Evolutionary conservation across 2,888 invertebrate species (phyloP).

Genomic region (Drepanosiphum platanoidis): DNA sequence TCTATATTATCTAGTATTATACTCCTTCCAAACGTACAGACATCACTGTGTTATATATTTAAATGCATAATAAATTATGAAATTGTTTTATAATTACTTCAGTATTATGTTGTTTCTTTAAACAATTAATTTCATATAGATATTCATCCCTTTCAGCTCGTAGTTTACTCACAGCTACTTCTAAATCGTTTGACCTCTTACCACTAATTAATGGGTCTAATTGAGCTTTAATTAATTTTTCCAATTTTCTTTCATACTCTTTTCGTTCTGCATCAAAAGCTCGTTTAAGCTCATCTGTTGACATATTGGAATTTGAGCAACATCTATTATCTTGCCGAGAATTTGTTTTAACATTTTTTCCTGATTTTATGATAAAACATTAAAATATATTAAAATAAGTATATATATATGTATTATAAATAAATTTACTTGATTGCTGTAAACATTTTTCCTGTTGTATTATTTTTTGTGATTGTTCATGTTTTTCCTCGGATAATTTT

Average conservation of each 20-base stretch:
- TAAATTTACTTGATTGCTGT: slow-evolving; percentile 44
- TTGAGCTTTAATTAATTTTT: slow-evolving; percentile 44
- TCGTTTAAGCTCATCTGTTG: slow-evolving; percentile 26
- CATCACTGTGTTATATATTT: not conserved
- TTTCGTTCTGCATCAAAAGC: slow-evolving; percentile 41
- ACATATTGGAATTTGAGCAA: not conserved
- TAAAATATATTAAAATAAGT: not conserved
- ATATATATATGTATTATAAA: not conserved
- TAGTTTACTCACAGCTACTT: slow-evolving; percentile 55
- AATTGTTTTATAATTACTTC: slow-evolving; percentile 28
- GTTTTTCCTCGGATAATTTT: slow-evolving; percentile 66
- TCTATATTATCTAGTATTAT: too few relatives aligned
- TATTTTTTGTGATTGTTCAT: slow-evolving; percentile 32
- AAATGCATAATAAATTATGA: not conserved
- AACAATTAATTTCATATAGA: slow-evolving; percentile 55
- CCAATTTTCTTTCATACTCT: slow-evolving; percentile 50
- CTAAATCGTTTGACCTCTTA: slow-evolving; percentile 40
- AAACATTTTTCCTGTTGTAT: slow-evolving; percentile 41
- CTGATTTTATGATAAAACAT: slow-evolving; percentile 10
- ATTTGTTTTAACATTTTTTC: slow-evolving; percentile 2
- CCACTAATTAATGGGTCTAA: slow-evolving; percentile 11
- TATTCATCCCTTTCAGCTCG: slow-evolving; percentile 57
- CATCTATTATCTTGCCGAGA: slow-evolving; percentile 20
- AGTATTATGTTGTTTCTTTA: slow-evolving; percentile 49
- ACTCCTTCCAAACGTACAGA: too few relatives aligned